These are phyloP conservation scores for Melitaea cinxia DNA, from an alignment of 1,140 invertebrate genomes.

Conservation along the genomic window DNA sequence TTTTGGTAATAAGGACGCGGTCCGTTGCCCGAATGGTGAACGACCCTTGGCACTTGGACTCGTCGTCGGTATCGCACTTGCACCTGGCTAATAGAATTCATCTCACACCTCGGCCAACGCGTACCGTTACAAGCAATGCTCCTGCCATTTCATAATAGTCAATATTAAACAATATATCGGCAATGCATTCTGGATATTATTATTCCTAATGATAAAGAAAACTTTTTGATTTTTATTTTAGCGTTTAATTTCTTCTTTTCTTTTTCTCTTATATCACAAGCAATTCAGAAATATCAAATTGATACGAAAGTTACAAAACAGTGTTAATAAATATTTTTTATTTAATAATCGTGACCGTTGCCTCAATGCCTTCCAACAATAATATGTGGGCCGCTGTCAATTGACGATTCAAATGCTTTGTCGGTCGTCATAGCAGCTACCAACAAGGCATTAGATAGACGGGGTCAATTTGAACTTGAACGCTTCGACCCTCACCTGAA, in stretches of 20 bases:
- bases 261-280: too few relatives aligned
- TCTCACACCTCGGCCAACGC: slow-evolving; percentile 56
- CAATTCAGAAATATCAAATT: neutral
- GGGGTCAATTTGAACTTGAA: slow-evolving; percentile 49
- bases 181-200: slow-evolving; percentile 8
- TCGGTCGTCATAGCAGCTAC: slow-evolving; percentile 37
- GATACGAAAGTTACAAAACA: neutral
- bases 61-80: slow-evolving; percentile 33
- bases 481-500: slow-evolving; percentile 38
- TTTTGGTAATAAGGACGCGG: neutral
- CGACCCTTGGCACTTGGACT: slow-evolving; percentile 30
- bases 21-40: slow-evolving; percentile 35
- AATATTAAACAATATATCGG: slow-evolving; percentile 41
- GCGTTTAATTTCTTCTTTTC: too few relatives aligned
- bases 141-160: slow-evolving; percentile 54
- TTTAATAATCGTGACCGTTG: neutral
- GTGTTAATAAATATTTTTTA: neutral
- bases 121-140: slow-evolving; percentile 65
- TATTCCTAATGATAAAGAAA: neutral
- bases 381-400: slow-evolving; percentile 54
- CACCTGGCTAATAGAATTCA: slow-evolving; percentile 67
- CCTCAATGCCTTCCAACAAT: neutral
- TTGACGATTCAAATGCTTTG: slow-evolving; percentile 49
- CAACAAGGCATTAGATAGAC: slow-evolving; percentile 32
- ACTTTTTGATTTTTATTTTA: too few relatives aligned